Percentiles rank a stretch among this genome's conserved stretches.
Conservation (phyloP, 2,888 invertebrate genomes). For the Drosophila flavopinicola region DNA sequence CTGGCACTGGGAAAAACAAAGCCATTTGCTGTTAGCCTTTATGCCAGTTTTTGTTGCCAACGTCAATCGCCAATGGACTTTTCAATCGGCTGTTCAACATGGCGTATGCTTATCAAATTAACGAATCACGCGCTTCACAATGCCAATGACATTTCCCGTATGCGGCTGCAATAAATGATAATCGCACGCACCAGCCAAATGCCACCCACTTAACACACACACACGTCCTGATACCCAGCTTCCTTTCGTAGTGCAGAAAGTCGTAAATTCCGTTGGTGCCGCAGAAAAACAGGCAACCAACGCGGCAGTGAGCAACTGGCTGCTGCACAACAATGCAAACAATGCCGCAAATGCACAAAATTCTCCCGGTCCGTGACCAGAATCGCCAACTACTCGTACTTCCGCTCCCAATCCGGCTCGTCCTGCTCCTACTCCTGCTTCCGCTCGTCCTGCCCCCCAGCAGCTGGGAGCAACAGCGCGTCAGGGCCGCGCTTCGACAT, state of each 20-base stretch:
- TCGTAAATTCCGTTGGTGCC: slow-evolving; percentile 71
- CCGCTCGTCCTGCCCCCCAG: not conserved
- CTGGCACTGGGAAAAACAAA: slow-evolving; percentile 15
- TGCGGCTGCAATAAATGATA: slow-evolving; percentile 77
- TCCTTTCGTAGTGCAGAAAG: slow-evolving; percentile 36
- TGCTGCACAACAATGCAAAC: slow-evolving; percentile 69
- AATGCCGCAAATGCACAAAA: slow-evolving; percentile 77
- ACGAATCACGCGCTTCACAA: slow-evolving; percentile 70
- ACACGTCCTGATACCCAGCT: not conserved
- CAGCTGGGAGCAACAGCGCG: slow-evolving; percentile 18
- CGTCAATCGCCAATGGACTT: slow-evolving; percentile 35
- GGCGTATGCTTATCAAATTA: slow-evolving; percentile 77
- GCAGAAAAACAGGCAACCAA: slow-evolving; percentile 65
- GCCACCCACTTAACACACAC: slow-evolving; percentile 8
- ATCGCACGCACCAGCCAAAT: slow-evolving; percentile 47
- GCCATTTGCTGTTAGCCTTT: slow-evolving; percentile 16
- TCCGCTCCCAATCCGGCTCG: not conserved
- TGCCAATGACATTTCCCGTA: slow-evolving; percentile 61
- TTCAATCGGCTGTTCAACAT: slow-evolving; percentile 62
- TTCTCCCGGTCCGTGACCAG: slow-evolving; percentile 55
- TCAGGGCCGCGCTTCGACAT: slow-evolving; percentile 68
- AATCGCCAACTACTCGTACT: slow-evolving; percentile 2
- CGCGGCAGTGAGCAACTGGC: slow-evolving; percentile 32
- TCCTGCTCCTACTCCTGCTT: not conserved
- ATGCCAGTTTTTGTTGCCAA: slow-evolving; percentile 28